Evolutionary conservation across 1,140 invertebrate genomes (phyloP), one percentile per base, ranked within the genome.

Genomic region (Anagrus nilaparvatae): DNA sequence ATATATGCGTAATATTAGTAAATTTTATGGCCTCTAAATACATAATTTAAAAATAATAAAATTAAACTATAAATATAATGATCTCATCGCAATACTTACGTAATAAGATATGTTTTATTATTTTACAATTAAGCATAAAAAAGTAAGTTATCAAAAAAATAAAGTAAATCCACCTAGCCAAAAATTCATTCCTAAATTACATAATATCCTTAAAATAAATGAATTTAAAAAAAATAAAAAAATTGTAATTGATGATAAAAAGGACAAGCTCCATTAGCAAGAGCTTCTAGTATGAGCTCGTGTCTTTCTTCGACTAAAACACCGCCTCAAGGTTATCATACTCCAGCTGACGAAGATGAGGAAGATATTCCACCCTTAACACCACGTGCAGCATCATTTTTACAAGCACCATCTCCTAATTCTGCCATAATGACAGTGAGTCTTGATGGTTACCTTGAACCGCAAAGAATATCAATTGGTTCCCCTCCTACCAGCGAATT

Each of bases 391-490:
- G 67, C 67, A 7, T 75, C 73, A 2, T 55, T 72, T 6, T 59
- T 72, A 14, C 71, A 77, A 49, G 71, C 79, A 1, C 82, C 83
- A 0, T 87, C 87, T 0, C 87, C 87, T 0, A 87, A 82, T 50
- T 90, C 87, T 2, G 87, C 87, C 0, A 73, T 84, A 2, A 78
- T 86, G 69, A 87, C 87, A 1, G 77, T 81, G 10, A 85, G 85
- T 3, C 73, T 90, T 3, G 87, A 91, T 40, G 85, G 81, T 4
- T 93, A 89, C 56, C 69, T 91, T 30, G 88, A 92, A 47, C 84
- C 84, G 0, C 74, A 77, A 5, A 68, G 82, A 18, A 79, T 85
- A 41, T 84, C 82, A 3, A 84, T 83, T 56, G 78, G 80, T 39
- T 83, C 84, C 3, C 83, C 82, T 2, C 80, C 83, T 0, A 75